Percentiles rank a stretch among this genome's conserved stretches.
Evolutionary conservation across 2,797 vertebrate species (phyloP).

Genomic region (Melanotaenia parkinsoni): DNA sequence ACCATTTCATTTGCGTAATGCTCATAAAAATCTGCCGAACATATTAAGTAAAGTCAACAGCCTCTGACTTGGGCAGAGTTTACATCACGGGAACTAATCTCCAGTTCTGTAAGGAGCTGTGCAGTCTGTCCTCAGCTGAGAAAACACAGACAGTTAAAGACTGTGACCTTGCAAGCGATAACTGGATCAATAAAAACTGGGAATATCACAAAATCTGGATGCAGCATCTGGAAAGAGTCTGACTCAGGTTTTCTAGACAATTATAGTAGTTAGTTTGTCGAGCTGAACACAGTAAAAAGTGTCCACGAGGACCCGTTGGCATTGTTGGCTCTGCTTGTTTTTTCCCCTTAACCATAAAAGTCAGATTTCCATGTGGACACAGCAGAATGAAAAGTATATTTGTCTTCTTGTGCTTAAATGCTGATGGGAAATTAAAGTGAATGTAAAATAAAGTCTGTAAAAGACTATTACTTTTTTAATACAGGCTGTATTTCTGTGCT

Average conservation of each 20-base stretch:
- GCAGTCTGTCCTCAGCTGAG: conserved; percentile 78
- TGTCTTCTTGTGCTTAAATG: conserved; percentile 52
- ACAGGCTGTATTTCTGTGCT: conserved; percentile 53
- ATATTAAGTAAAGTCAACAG: conserved; percentile 82
- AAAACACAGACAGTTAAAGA: conserved; percentile 77
- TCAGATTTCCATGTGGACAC: conserved; percentile 49
- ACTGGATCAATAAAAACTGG: conserved; percentile 78
- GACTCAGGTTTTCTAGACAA: conserved; percentile 55
- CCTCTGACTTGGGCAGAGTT: conserved; percentile 68
- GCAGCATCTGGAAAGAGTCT: conserved; percentile 66
- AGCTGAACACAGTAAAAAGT: conserved; percentile 45
- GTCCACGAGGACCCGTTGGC: conserved; percentile 60
- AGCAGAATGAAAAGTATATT: conserved; percentile 52
- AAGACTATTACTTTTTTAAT: conserved; percentile 64
- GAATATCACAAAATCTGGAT: conserved; percentile 52
- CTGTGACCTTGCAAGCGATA: conserved; percentile 60
- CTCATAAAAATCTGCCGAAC: conserved; percentile 75
- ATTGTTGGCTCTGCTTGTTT: conserved; percentile 52
- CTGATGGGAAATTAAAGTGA: conserved; percentile 54
- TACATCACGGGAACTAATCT: conserved; percentile 78
- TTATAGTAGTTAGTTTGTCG: conserved; percentile 48
- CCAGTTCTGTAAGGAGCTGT: conserved; percentile 57
- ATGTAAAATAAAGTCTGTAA: conserved; percentile 55
- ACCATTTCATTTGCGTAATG: conserved; percentile 80
- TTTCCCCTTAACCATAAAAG: conserved; percentile 54